Base-by-base conservation (phyloP, 2,113 vertebrate genomes). In the Paradoxurus hermaphroditus region DNA sequence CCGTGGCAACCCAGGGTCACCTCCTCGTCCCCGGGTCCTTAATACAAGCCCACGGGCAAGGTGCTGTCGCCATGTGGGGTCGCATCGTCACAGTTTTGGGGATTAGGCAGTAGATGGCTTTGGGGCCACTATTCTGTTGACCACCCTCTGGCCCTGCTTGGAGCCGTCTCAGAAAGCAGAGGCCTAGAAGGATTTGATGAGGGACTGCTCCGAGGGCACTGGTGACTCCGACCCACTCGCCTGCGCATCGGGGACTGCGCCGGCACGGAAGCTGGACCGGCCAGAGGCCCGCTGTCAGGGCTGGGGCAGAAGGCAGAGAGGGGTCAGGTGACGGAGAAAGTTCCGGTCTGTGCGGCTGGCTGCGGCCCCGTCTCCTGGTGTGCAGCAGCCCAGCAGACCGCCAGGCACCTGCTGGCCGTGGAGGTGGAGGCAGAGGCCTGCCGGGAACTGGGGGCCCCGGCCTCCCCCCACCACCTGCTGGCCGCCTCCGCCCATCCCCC, bases 241-340 rank as follows among this genome's bases (percentile, higher is more conserved):
- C 84, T 0, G 3, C 46, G 12, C 0, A 1, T 39, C 10, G 0
- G 3, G 63, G 63, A 15, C 8, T 0, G 36, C 1, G 0, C 53
- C 36, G 36, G 85, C 49, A 4, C 2, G 31, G 68, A 68, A 39
- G 68, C 15, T 4, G 49, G 49, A 44, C 56, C 4, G 16, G 23
- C 8, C 10, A 11, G 16, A 34, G 67, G 16, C 19, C 53, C 5
- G 0, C 11, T 0, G 34, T 59, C 73, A 3, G 3, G 23, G 36
- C 18, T 15, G 10, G 1, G 63, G 2, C 16, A 3, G 6, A 44
- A 59, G 59, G 62, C 27, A 44, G 29, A 27, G 62, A 34, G 19
- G n/a, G 51, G 29, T 34, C 44, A 34, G 44, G 16, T 11, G 23
- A 27, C 67, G 31, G 23, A 34, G 67, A 18, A 56, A n/a, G 29